Evolutionary conservation across 2,888 invertebrate genomes (phyloP), one percentile per base, ranked within the genome.

Genomic region (Eulithis prunata): DNA sequence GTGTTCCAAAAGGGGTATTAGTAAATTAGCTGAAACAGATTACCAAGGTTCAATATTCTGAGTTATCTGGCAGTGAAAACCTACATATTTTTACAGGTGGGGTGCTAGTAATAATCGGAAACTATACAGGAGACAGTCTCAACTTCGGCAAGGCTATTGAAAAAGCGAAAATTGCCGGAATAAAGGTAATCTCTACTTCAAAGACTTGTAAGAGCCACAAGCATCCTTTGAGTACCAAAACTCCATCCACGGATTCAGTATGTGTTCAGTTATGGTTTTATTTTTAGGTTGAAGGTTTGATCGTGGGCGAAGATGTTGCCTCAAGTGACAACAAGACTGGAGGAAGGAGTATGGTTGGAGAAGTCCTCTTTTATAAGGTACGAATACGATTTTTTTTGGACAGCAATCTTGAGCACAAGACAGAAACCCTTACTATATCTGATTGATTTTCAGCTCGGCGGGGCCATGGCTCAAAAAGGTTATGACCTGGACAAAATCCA

Each of bases 111-210:
- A 92, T 97, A 45, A 93, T 97, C 10, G 95, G 95, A 10, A 97
- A 97, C 85, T 97, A 96, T 78, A 96, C 96, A 0, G 96, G 96
- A 0, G 97, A 97, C 77, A 90, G 96, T 66, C 87, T 97, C 13
- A 97, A 96, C 85, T 97, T 97, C 82, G 97, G 97, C 0, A 93
- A 97, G 80, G 97, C 97, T 1, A 94, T 96, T 12, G 97, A 97
- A 82, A 94, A 95, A 78, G 96, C 96, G 1, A 94, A 94, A 78
- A 93, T 93, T 45, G 90, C 93, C 63, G 95, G 95, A 0, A 89
- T 95, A 14, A 94, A 94, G 87, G 95, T 89, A 72, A 21, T 21
- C 51, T 28, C 41, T 41, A 41, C 41, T 8, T 45, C 12, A 45
- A 45, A 13, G 13, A 7, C 6, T 32, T 32, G 32, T 32, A 5